A percentile compares a stretch with the other conserved stretches of the same genome.
phyloP scores from a whole-genome alignment of 2,113 vertebrate species.

The Nycticorax nycticorax region DNA sequence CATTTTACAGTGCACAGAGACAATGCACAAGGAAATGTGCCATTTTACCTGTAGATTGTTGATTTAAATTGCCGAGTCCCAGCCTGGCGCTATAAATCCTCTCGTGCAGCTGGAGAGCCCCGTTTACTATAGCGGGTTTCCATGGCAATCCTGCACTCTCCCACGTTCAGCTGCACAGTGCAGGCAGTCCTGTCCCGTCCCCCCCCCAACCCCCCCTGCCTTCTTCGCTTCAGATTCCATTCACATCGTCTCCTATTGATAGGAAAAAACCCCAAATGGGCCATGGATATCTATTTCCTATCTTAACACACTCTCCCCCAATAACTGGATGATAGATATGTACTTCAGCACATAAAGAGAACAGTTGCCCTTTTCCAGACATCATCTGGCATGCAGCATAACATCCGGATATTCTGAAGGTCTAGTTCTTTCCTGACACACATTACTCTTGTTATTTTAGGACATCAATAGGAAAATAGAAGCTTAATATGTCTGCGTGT shows the following conservation, averaged over 20 bases:
- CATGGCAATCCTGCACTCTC: conserved; percentile 20
- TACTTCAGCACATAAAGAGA: background rate
- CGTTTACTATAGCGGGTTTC: background rate
- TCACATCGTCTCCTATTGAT: conserved; percentile 10
- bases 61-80: background rate
- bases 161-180: background rate
- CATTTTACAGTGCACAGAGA: background rate
- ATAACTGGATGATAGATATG: background rate
- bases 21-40: background rate
- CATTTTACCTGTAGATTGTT: background rate
- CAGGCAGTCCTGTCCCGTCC: background rate
- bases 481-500: background rate
- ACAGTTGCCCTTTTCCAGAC: background rate
- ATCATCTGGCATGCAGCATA: background rate
- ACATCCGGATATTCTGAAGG: background rate
- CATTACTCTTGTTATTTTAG: background rate
- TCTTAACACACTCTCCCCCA: background rate
- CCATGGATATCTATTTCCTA: background rate
- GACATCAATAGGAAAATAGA: background rate
- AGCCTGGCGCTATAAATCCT: background rate
- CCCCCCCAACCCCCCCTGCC: background rate
- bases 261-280: background rate
- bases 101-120: conserved; percentile 14
- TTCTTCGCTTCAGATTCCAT: conserved; percentile 27
- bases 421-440: background rate